A percentile compares a stretch with the other conserved stretches of the same genome.
Evolutionary conservation across 2,797 vertebrate species (phyloP).

Genomic region (Manis javanica): DNA sequence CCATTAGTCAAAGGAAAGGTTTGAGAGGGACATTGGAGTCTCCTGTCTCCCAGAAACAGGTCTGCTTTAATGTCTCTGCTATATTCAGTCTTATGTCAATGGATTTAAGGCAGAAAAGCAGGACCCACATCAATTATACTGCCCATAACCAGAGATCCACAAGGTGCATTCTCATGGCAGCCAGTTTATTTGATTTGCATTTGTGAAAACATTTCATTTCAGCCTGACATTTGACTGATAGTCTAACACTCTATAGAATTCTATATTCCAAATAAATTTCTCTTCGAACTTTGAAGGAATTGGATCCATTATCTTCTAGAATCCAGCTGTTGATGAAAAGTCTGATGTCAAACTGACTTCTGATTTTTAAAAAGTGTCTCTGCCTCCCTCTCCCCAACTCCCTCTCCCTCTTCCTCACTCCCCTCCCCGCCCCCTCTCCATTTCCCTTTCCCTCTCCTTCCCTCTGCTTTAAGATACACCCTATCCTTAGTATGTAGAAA

Average conservation of each 20-base stretch:
- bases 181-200: background rate
- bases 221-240: background rate
- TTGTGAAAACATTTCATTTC: background rate
- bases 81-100: background rate
- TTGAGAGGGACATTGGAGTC: background rate
- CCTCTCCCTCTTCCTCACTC: fast-evolving
- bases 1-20: background rate
- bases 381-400: background rate
- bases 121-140: background rate
- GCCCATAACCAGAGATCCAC: background rate
- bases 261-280: background rate
- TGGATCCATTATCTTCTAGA: constrained; percentile 6
- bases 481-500: background rate
- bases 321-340: background rate
- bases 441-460: background rate
- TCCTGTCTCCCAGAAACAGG: background rate
- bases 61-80: background rate
- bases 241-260: constrained; percentile 29
- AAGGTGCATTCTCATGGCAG: background rate
- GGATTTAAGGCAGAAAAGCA: background rate
- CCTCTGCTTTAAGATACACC: background rate
- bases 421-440: background rate
- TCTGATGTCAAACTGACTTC: background rate
- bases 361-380: background rate
- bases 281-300: constrained; percentile 5